These are phyloP conservation scores for Amphipyra tragopoginis DNA, from an alignment of 2,888 invertebrate species.

Conservation along the genomic window DNA sequence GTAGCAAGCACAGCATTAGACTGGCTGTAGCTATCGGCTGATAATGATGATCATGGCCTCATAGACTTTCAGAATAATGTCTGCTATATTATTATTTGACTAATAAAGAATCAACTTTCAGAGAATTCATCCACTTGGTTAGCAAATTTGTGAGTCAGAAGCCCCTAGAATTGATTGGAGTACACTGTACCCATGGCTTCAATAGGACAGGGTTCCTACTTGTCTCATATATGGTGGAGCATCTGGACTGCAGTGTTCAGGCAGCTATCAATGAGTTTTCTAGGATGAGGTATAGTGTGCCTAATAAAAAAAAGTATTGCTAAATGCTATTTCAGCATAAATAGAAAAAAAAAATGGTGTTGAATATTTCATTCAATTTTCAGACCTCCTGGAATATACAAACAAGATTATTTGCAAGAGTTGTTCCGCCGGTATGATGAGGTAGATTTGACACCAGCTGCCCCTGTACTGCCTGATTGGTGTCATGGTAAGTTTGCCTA, in stretches of 20 bases:
- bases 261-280: conserved; percentile 95
- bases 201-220: conserved; percentile 99
- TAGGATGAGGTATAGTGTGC: conserved; percentile 87
- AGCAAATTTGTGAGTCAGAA: conserved; percentile 94
- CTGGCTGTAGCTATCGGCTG: too few relatives aligned
- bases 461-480: conserved; percentile 96
- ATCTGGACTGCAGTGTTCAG: conserved; percentile 95
- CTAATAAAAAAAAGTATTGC: neutral
- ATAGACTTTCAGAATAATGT: too few relatives aligned
- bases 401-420: conserved; percentile 97
- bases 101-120: conserved; percentile 52
- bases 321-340: too few relatives aligned
- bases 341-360: neutral
- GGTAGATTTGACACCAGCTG: conserved; percentile 91
- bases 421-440: conserved; percentile 95
- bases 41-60: too few relatives aligned
- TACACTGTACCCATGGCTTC: conserved; percentile 99
- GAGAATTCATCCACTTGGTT: conserved; percentile 95
- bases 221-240: conserved; percentile 96
- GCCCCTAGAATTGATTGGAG: conserved; percentile 94
- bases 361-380: neutral
- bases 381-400: conserved; percentile 99
- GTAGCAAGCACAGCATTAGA: too few relatives aligned
- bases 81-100: too few relatives aligned
- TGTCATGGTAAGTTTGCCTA: conserved; percentile 91